Evolutionary conservation across 1,140 invertebrate species (phyloP).

Genomic region (Ylistrum balloti): DNA sequence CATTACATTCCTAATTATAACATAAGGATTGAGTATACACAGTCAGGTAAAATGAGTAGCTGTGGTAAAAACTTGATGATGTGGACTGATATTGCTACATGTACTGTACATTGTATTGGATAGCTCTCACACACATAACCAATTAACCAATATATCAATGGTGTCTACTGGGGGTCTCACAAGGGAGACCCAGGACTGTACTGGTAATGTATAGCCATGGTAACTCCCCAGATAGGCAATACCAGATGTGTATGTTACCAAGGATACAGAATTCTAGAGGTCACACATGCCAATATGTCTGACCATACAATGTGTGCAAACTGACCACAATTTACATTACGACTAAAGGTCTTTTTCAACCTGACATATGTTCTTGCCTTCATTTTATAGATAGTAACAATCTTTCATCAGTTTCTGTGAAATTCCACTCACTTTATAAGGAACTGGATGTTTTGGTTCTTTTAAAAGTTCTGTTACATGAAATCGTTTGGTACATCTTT

Average conservation of each 20-base stretch:
- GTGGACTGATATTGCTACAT: not conserved
- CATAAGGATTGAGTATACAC: not conserved
- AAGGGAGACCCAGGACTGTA: not conserved
- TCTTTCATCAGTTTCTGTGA: too few species aligned
- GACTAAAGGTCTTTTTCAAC: too few species aligned
- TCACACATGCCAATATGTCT: not conserved
- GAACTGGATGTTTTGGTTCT: too few species aligned
- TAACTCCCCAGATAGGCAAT: not conserved
- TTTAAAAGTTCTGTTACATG: too few species aligned
- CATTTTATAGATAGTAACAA: too few species aligned
- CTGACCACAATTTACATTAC: not conserved
- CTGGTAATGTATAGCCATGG: too few species aligned
- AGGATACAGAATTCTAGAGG: not conserved
- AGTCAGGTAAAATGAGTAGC: not conserved
- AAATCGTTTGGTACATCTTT: too few species aligned
- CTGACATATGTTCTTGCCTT: too few species aligned
- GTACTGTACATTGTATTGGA: not conserved
- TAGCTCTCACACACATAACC: not conserved
- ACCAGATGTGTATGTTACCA: conserved; percentile 1
- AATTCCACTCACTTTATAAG: too few species aligned
- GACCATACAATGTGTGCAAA: not conserved
- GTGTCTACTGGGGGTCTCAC: not conserved
- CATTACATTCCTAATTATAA: not conserved
- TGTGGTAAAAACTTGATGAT: not conserved
- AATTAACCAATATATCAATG: conserved; percentile 26